Base-by-base conservation (phyloP, 1,140 invertebrate species). In the Ruditapes philippinarum region DNA sequence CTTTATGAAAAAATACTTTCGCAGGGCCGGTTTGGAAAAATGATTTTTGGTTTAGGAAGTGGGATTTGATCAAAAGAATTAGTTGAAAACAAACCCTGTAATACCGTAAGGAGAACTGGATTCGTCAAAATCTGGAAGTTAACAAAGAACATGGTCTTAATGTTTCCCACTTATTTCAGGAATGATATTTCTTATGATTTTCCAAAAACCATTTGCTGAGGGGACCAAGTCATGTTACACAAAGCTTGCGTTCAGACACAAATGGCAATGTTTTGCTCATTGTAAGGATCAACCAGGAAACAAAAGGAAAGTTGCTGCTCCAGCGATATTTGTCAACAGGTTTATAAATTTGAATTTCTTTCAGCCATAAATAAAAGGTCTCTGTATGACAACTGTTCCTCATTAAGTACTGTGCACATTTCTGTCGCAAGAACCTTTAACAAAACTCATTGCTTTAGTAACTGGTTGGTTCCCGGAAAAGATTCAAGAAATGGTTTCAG, bases 221-320 rank as follows among this genome's bases (percentile, higher is more conserved):
- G n/a, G n/a, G n/a, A n/a, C n/a, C n/a, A 49, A 95, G 98, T 73
- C 96, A 97, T 65, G 97, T 98, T 0, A 97, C 97, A n/a, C n/a
- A 93, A 97, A 98, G 22, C 94, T 98, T 42, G 98, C 97, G n/a
- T 0, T 97, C 97, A 0, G 98, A 98, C 93, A 97, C 98, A 94
- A 98, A 97, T 0, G 98, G 98, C 97, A 97, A 98, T 49, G 98
- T n/a, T n/a, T n/a, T 97, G 4, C 98, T 98, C 0, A 98, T 98
- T 89, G 96, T 98, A 70, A 95, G 98, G 70, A 96, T 98, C 36
- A 98, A 98, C 0, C 97, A 96, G 28, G 96, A 97, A 84, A 94
- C 96, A 14, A 96, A 95, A 51, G 97, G 96, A 31, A 96, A 57
- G n/a, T n/a, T n/a, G n/a, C n/a, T n/a, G n/a, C n/a, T n/a, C n/a